Evolutionary conservation across 2,113 vertebrate species (phyloP), one percentile per base, ranked within the genome.

Genomic region (Lycaon pictus): DNA sequence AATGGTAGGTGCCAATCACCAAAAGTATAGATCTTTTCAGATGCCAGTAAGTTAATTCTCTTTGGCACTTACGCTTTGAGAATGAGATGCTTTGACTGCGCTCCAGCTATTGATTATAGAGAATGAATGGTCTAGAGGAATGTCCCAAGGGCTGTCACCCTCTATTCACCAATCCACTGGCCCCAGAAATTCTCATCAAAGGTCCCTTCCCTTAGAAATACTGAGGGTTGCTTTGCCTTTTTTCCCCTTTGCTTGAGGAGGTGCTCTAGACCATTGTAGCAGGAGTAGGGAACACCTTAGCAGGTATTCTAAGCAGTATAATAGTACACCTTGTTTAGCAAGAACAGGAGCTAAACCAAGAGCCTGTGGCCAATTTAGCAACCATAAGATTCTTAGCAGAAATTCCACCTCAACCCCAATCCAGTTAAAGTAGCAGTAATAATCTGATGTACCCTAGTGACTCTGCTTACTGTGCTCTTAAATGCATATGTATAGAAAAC

Each of bases 91-190:
- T 53, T 65, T 32, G n/a, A 11, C 67, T 58, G n/a, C 9, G 80
- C 7, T 29, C 15, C 1, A 5, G 20, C 29, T 29, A 4, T 19
- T 62, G 25, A n/a, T 25, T 56, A 27, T 56, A 53, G 71, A 81
- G 83, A 58, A 35, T 25, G 83, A 58, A 35, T 25, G 19, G 22
- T 76, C 22, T 43, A 0, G 0, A 25, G 65, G 27, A 72, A 37
- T 32, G 13, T 71, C 37, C 69, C n/a, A 27, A 69, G n/a, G 29
- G 37, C 23, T 7, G 2, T n/a, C 53, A 29, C 8, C 3, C 16
- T 67, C 27, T 65, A 2, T 17, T 29, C 6, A 1, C 7, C n/a
- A 51, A 25, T 4, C 48, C 2, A 0, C 69, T 22, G 13, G 7
- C 60, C 74, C 77, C 7, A 37, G 7, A 72, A 32, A 32, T 63